phyloP scores from a whole-genome alignment of 2,797 vertebrate genomes.

The Esox masquinongy region DNA sequence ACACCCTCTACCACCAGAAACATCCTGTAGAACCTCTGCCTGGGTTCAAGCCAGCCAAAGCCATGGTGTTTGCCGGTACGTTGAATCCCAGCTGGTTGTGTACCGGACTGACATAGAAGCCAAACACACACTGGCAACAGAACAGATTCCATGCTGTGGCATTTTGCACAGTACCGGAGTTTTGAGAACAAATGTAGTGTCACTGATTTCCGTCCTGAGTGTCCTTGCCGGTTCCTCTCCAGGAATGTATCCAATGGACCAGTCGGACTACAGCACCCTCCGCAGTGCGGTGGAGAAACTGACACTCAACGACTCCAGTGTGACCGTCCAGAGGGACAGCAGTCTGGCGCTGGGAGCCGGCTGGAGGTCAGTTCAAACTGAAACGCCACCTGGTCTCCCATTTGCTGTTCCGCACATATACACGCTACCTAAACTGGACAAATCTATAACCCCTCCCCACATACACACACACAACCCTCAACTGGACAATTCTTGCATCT shows the following conservation, averaged over 20 bases:
- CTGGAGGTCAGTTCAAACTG: conserved; percentile 84
- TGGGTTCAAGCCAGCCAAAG: conserved; percentile 93
- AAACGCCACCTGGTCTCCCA: neutral
- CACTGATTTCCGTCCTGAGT: no score
- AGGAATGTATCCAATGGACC: conserved; percentile 96
- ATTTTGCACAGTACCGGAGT: no score
- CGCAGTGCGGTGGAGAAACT: conserved; percentile 92
- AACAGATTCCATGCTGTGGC: no score
- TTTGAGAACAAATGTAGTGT: conserved; percentile 60
- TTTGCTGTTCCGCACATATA: neutral
- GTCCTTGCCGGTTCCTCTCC: conserved; percentile 20
- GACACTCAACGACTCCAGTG: conserved; percentile 94
- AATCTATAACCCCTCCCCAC: no score
- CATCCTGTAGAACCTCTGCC: conserved; percentile 89
- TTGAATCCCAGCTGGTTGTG: neutral
- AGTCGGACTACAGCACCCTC: conserved; percentile 89
- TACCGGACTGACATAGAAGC: no score
- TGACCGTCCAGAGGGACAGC: conserved; percentile 90
- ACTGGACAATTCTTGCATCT: no score
- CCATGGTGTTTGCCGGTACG: conserved; percentile 98
- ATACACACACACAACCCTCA: no score
- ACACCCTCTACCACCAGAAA: conserved; percentile 87
- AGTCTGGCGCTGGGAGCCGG: conserved; percentile 93
- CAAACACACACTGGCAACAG: no score
- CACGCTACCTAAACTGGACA: no score